Evolutionary conservation across 2,113 vertebrate species (phyloP).

Genomic region (Etia nguti): DNA sequence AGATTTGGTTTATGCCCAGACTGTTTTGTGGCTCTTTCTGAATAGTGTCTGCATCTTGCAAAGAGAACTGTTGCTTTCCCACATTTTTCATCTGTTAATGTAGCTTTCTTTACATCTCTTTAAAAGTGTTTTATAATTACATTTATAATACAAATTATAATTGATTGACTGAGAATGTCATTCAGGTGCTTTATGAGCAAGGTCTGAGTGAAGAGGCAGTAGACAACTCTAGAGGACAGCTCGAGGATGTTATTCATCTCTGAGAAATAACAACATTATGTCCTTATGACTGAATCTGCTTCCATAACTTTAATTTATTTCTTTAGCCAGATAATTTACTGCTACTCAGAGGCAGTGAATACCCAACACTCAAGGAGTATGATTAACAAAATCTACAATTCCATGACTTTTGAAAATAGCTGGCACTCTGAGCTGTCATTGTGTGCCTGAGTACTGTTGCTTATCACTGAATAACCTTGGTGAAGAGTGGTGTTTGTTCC

Average conservation of each 20-base stretch:
- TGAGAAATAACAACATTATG: background rate
- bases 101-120: background rate
- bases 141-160: background rate
- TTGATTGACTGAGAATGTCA: background rate
- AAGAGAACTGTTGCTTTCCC: background rate
- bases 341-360: background rate
- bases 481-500: slow-evolving; percentile 57
- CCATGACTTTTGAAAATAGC: slow-evolving; percentile 53
- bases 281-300: background rate
- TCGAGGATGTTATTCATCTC: background rate
- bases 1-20: slow-evolving; percentile 33
- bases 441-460: slow-evolving; percentile 58
- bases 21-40: background rate
- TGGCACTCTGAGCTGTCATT: slow-evolving; percentile 50
- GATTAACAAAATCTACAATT: slow-evolving; percentile 55
- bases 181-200: background rate
- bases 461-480: slow-evolving; percentile 75
- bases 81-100: background rate
- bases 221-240: background rate
- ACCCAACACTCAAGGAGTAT: slow-evolving; percentile 24
- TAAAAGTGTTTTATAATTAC: background rate
- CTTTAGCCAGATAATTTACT: slow-evolving; percentile 14
- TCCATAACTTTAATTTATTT: slow-evolving; percentile 14
- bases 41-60: background rate
- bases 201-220: slow-evolving; percentile 2